A percentile compares a stretch with the other conserved stretches of the same genome.
These are phyloP conservation scores for Dipus sagitta DNA, from an alignment of 2,797 vertebrate species.

Conservation along the genomic window DNA sequence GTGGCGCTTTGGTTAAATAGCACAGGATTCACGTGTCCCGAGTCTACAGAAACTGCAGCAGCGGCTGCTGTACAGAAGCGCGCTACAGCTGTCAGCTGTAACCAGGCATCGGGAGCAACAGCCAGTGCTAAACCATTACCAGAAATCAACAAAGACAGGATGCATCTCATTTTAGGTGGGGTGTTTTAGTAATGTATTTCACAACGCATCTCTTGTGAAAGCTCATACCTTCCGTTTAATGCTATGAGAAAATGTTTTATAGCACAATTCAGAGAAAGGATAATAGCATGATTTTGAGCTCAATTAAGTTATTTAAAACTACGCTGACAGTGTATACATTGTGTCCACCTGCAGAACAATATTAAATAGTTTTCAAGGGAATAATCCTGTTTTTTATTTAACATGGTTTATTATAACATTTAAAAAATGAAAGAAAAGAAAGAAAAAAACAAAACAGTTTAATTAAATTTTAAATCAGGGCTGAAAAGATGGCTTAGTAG, in stretches of 20 bases:
- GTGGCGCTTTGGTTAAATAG: conserved; percentile 97
- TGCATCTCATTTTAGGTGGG: conserved; percentile 98
- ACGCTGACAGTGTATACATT: conserved; percentile 39
- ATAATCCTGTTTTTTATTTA: conserved; percentile 29
- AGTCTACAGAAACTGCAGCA: conserved; percentile 88
- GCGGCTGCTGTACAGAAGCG: conserved; percentile 87
- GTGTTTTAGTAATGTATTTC: neutral
- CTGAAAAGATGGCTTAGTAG: too few relatives aligned
- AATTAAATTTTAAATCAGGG: conserved; percentile 17
- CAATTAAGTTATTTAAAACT: conserved; percentile 57
- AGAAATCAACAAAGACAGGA: conserved; percentile 95
- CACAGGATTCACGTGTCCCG: conserved; percentile 92
- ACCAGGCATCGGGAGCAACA: conserved; percentile 87
- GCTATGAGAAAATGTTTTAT: conserved; percentile 7
- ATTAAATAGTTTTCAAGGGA: conserved; percentile 39
- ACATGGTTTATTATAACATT: conserved; percentile 51
- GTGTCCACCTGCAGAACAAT: conserved; percentile 4
- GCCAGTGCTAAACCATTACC: conserved; percentile 89
- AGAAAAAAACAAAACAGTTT: conserved; percentile 55
- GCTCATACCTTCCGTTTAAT: conserved; percentile 47
- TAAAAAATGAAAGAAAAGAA: conserved; percentile 17
- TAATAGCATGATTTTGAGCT: conserved; percentile 15
- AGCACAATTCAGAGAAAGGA: conserved; percentile 34
- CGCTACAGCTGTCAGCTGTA: conserved; percentile 84
- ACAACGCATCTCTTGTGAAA: conserved; percentile 27